Evolutionary conservation across 2,113 vertebrate species (phyloP), one percentile per base, ranked within the genome.

Genomic region (Centropristis striata): DNA sequence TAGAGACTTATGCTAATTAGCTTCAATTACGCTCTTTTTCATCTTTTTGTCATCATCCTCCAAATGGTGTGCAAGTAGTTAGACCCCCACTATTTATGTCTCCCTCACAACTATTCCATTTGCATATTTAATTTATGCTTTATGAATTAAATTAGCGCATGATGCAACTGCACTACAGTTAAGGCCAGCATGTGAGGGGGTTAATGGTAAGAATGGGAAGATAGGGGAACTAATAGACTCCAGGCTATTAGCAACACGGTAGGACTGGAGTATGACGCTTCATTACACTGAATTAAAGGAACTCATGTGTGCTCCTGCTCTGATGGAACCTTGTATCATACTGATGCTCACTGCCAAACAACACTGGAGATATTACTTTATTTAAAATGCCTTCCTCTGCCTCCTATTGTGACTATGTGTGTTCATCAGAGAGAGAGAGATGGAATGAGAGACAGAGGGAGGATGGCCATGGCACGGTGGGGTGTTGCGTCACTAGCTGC

Each of bases 211-310:
- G 78, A 89, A 80, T 37, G 73, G 69, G 79, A 81, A 86, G 84
- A 90, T 71, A 64, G 83, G 71, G 80, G 84, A 86, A 90, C 84
- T 88, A 91, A 91, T 89, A 77, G 81, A 75, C 90, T 93, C 23
- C 70, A 74, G 84, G 83, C 85, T 92, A 89, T 93, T 92, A 91
- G 77, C 27, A 86, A 80, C 88, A 89, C 81, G 77, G 81, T 69
- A 44, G 88, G 86, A 86, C 91, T 74, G 20, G 73, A 84, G 76
- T 2, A 78, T 27, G 76, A 76, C 44, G 88, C 85, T 84, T 87
- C 90, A 90, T 84, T 88, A 82, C 63, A 64, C 84, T 76, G 90
- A 90, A 86, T 87, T 81, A 75, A 81, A 88, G 71, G 14, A 88
- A 86, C 16, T 88, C 75, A 63, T 85, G 86, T 89, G 88, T 84